phyloP scores from a whole-genome alignment of 2,888 invertebrate species.

The Ennomos erosarius region DNA sequence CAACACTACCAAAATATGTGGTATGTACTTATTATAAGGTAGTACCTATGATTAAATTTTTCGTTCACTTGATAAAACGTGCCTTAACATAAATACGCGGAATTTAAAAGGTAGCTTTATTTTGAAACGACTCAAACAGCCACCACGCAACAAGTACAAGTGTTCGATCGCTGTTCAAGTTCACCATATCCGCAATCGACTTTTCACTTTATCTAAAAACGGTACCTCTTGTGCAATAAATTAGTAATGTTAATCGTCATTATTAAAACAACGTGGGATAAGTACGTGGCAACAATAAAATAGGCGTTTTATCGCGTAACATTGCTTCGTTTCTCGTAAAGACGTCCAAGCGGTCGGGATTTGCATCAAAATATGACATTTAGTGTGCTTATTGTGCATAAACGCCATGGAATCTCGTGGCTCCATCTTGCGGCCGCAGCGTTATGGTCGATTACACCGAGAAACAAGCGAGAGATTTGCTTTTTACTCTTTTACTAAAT shows the following conservation, averaged over 20 bases:
- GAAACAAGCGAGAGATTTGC: conserved; percentile 58
- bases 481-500: conserved; percentile 50
- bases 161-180: background rate
- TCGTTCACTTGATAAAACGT: too few relatives aligned
- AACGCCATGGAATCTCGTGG: conserved; percentile 56
- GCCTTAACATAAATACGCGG: too few relatives aligned
- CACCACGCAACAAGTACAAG: too few relatives aligned
- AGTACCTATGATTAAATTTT: too few relatives aligned
- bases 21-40: too few relatives aligned
- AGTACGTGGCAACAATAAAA: conserved; percentile 70
- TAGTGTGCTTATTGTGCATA: conserved; percentile 64
- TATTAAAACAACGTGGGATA: conserved; percentile 77
- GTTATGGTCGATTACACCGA: conserved; percentile 64
- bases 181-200: conserved; percentile 40
- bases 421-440: conserved; percentile 58
- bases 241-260: conserved; percentile 79
- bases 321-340: conserved; percentile 70
- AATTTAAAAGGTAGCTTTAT: too few relatives aligned
- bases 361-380: conserved; percentile 67
- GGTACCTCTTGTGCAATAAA: conserved; percentile 68
- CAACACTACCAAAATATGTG: too few relatives aligned
- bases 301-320: conserved; percentile 68
- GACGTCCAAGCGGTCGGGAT: conserved; percentile 63
- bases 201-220: conserved; percentile 67
- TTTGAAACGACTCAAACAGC: too few relatives aligned